phyloP scores from a whole-genome alignment of 2,113 vertebrate genomes.

The Ceyx melanurus region DNA sequence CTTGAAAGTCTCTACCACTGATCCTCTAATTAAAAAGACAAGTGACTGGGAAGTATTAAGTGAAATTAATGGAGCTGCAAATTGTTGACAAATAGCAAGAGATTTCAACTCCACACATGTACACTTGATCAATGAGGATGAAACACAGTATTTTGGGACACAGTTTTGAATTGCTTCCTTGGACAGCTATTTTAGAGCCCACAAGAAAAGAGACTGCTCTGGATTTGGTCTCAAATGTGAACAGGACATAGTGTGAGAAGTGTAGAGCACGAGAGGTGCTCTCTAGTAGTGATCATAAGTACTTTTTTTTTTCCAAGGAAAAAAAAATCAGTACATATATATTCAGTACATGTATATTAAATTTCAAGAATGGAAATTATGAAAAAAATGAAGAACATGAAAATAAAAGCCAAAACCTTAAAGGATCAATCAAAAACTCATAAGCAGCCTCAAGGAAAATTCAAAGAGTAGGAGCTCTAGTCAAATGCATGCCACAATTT shows the following conservation, averaged over 20 bases:
- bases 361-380: neutral
- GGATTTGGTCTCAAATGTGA: neutral
- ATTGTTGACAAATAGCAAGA: neutral
- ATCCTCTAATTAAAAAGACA: neutral
- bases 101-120: neutral
- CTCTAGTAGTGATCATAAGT: neutral
- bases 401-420: neutral
- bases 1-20: neutral
- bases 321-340: no score
- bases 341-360: neutral
- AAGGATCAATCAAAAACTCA: neutral
- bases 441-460: neutral
- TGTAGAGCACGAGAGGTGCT: neutral
- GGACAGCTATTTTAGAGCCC: neutral
- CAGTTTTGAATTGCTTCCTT: neutral
- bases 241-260: neutral
- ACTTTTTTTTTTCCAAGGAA: neutral
- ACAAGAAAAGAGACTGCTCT: neutral
- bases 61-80: neutral
- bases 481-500: neutral
- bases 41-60: neutral
- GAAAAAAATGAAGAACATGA: neutral
- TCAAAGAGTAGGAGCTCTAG: neutral
- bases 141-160: neutral
- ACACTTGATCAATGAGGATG: neutral